Evolutionary conservation across 2,797 vertebrate genomes (phyloP), one percentile per base, ranked within the genome.

Genomic region (Hypotaenidia okinawae): DNA sequence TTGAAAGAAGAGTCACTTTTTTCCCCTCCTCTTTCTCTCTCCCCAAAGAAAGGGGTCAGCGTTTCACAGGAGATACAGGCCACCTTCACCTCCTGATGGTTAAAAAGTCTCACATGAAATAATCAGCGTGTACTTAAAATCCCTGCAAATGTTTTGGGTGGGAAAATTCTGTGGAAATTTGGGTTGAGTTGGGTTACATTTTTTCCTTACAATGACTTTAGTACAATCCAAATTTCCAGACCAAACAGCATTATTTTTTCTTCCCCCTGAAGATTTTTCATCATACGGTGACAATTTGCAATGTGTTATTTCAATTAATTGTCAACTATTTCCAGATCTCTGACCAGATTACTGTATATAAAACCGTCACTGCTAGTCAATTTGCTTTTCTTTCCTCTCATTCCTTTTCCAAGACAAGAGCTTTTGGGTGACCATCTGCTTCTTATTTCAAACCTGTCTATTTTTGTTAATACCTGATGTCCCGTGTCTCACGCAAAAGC

Each of bases 201-300:
- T 96, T 96, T 95, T 91, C 95, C 96, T 96, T 96, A 96, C 96
- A 95, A 95, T 94, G 92, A 84, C 94, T 97, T 94, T 66, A 96
- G 94, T 82, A 88, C 89, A 84, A 95, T 96, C 93, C 96, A 97
- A 97, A 97, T 97, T 97, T 97, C 97, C 96, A 97, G 94, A 94
- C 91, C 95, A 97, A 97, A 95, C 96, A 97, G 93, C 91, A 88
- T 93, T 88, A n/a, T 85, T 55, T 55, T 55, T 55, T 55, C 17
- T 37, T 72, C 92, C 91, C 94, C 93, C 67, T 18, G 9, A 94
- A 94, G 95, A 93, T 91, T 97, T 96, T 97, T 97, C 97, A 96
- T 94, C 95, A 75, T 75, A 23, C 93, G 33, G 97, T 94, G 95
- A 97, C 96, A 97, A 97, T 97, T 97, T 97, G 96, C 95, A 97